These are phyloP conservation scores for Lasaia peninsularis DNA, from an alignment of 1,140 invertebrate genomes.

Conservation along the genomic window DNA sequence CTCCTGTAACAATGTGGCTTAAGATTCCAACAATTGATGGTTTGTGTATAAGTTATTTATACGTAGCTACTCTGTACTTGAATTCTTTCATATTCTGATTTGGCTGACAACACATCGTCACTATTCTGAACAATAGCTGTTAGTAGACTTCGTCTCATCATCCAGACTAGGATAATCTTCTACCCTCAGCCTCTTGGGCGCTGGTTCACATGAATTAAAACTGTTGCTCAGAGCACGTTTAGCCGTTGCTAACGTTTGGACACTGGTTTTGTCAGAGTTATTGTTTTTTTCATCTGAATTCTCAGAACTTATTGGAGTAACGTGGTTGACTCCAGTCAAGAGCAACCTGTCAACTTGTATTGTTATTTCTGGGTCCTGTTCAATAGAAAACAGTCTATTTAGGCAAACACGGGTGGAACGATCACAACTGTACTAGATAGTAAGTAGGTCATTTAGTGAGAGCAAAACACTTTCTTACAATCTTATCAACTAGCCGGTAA, in stretches of 20 bases:
- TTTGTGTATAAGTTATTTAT: too few relatives aligned
- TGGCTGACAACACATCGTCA: conserved; percentile 13
- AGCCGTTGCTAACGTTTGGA: conserved; percentile 37
- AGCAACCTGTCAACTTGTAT: conserved; percentile 57
- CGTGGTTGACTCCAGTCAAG: conserved; percentile 17
- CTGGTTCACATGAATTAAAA: conserved; percentile 50
- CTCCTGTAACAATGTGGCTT: too few relatives aligned
- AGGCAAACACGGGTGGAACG: too few relatives aligned
- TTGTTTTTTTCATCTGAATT: conserved; percentile 48
- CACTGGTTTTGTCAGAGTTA: conserved; percentile 33
- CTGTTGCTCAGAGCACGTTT: conserved; percentile 52
- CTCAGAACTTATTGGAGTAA: neutral
- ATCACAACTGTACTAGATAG: too few relatives aligned
- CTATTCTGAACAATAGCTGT: conserved; percentile 43
- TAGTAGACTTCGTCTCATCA: conserved; percentile 48
- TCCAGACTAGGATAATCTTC: conserved; percentile 22
- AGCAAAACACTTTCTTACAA: too few relatives aligned
- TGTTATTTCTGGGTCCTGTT: conserved; percentile 58
- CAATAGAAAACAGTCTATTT: too few relatives aligned
- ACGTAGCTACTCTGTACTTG: neutral
- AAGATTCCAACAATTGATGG: too few relatives aligned
- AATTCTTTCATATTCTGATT: neutral
- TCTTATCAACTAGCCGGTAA: too few relatives aligned
- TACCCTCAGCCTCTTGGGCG: conserved; percentile 49
- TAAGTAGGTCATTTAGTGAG: too few relatives aligned